Evolutionary conservation across 2,888 invertebrate species (phyloP).

Genomic region (Adelognathus sp.): DNA sequence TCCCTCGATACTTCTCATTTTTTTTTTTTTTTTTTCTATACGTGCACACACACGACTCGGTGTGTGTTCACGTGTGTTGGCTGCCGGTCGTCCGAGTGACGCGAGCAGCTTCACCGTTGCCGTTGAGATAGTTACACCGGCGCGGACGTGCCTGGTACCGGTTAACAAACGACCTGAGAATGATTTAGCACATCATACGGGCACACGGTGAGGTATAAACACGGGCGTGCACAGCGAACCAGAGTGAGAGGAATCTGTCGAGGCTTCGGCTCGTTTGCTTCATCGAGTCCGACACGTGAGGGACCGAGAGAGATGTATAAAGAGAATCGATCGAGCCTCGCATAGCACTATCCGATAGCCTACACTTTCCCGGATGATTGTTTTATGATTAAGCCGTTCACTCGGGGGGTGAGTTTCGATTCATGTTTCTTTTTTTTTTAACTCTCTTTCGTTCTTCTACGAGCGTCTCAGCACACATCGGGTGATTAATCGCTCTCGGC

Average conservation of each 20-base stretch:
- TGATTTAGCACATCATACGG: conserved; percentile 79
- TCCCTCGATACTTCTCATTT: neutral
- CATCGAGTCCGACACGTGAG: conserved; percentile 60
- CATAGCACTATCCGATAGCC: conserved; percentile 13
- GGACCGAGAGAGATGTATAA: no score
- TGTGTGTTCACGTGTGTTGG: conserved; percentile 10
- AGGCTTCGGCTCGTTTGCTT: conserved; percentile 64
- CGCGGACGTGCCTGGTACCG: conserved; percentile 65
- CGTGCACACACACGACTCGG: neutral
- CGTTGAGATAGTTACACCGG: conserved; percentile 55
- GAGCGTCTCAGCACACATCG: conserved; percentile 31
- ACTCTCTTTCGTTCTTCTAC: conserved; percentile 2
- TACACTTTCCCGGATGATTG: conserved; percentile 74
- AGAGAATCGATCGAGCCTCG: conserved; percentile 42
- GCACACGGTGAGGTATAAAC: conserved; percentile 38
- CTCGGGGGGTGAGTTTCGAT: conserved; percentile 50
- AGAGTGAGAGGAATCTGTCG: conserved; percentile 27
- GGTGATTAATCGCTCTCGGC: conserved; percentile 80
- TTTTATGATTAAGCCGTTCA: conserved; percentile 81
- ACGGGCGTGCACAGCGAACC: conserved; percentile 7
- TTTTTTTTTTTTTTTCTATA: neutral
- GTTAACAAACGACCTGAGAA: conserved; percentile 79
- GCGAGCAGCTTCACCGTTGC: conserved; percentile 17
- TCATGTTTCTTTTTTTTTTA: conserved; percentile 10
- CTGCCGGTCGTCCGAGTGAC: conserved; percentile 25